Evolutionary conservation across 2,113 vertebrate genomes (phyloP).

Genomic region (Stictonetta naevosa): DNA sequence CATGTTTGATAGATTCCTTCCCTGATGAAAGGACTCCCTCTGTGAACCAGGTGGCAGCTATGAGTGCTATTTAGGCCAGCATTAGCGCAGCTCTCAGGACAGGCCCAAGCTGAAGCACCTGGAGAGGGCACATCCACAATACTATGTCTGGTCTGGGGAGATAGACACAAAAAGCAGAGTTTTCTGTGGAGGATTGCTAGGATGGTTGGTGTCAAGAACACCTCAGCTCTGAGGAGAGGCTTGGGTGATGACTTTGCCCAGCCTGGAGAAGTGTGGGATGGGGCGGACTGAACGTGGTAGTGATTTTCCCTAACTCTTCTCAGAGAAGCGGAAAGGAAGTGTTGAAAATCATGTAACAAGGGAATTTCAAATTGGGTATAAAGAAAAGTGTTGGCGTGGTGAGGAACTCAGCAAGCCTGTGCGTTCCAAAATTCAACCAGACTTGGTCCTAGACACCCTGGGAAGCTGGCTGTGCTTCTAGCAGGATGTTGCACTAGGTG

Average conservation of each 20-base stretch:
- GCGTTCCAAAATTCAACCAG: background rate
- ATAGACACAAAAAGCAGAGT: background rate
- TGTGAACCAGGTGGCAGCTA: too few species aligned
- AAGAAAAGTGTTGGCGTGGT: fast-evolving
- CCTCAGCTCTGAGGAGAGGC: background rate
- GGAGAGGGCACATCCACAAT: background rate
- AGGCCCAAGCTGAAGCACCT: background rate
- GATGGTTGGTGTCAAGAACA: background rate
- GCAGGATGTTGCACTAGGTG: background rate
- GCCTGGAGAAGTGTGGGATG: background rate
- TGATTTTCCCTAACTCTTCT: background rate
- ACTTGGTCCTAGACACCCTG: background rate
- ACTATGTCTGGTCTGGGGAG: background rate
- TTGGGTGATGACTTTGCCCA: background rate
- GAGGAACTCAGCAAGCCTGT: background rate
- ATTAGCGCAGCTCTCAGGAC: background rate
- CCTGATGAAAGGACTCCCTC: fast-evolving
- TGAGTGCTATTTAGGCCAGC: fast-evolving
- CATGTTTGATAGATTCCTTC: background rate
- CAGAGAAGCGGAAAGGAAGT: background rate
- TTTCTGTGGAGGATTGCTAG: background rate
- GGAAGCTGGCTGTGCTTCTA: background rate
- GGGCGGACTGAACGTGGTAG: fast-evolving
- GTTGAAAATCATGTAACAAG: background rate
- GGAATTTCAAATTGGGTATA: background rate